These are phyloP conservation scores for Xylophagus ater DNA, from an alignment of 2,888 invertebrate species.

Conservation along the genomic window DNA sequence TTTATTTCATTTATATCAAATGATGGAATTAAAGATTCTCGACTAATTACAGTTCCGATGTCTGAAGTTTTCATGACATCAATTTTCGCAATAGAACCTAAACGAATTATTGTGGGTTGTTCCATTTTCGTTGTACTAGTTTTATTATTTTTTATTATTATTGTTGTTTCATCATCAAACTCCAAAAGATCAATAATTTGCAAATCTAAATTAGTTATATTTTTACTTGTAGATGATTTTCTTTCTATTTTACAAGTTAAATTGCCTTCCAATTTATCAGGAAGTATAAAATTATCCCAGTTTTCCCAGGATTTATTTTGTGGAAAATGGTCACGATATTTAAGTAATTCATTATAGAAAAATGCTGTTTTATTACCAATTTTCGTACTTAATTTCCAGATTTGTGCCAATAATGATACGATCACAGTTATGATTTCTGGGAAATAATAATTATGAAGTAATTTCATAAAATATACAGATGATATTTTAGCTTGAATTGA, in stretches of 20 bases:
- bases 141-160: background rate
- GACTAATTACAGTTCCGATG: slow-evolving; percentile 15
- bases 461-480: slow-evolving; percentile 26
- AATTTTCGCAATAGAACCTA: too few species aligned
- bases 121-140: background rate
- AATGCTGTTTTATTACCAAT: slow-evolving; percentile 22
- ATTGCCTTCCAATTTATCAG: slow-evolving; percentile 18
- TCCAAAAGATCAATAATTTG: too few species aligned
- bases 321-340: slow-evolving; percentile 25
- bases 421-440: slow-evolving; percentile 30
- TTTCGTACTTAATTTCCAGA: slow-evolving; percentile 23
- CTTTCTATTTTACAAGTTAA: too few species aligned
- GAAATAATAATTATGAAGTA: slow-evolving; percentile 29
- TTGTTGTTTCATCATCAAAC: background rate
- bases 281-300: slow-evolving; percentile 21
- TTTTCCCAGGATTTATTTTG: slow-evolving; percentile 19
- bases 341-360: slow-evolving; percentile 24
- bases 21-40: slow-evolving; percentile 13
- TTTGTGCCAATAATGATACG: slow-evolving; percentile 28
- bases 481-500: slow-evolving; percentile 26
- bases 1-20: slow-evolving; percentile 23
- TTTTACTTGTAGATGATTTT: too few species aligned
- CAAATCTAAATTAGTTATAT: too few species aligned
- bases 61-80: slow-evolving; percentile 17
- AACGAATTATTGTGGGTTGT: background rate